Conservation (phyloP, 2,888 invertebrate species). For the Azorinus chamasolen region DNA sequence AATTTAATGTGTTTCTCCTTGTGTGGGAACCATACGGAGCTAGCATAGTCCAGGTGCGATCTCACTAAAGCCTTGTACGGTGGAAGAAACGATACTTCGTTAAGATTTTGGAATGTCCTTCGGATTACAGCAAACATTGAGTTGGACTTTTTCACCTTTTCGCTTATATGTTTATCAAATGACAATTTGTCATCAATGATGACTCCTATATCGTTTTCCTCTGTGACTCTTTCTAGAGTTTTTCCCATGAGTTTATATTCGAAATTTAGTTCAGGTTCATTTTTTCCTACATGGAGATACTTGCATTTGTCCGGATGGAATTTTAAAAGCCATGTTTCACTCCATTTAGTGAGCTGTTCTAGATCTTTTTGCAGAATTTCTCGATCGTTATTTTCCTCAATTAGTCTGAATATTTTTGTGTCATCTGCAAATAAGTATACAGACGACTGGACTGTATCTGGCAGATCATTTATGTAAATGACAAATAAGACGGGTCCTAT, state of each 20-base stretch:
- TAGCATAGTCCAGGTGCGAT: too few relatives aligned
- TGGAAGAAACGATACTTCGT: too few relatives aligned
- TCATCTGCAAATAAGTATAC: slow-evolving; percentile 29
- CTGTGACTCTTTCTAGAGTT: not conserved
- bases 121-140: slow-evolving; percentile 12
- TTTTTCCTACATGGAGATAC: slow-evolving; percentile 3
- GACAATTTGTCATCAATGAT: slow-evolving; percentile 5
- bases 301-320: slow-evolving; percentile 31
- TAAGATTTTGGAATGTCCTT: too few relatives aligned
- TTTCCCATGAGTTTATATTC: slow-evolving; percentile 2
- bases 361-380: slow-evolving; percentile 28
- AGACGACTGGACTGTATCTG: not conserved
- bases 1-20: too few relatives aligned
- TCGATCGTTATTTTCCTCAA: slow-evolving; percentile 5
- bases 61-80: too few relatives aligned
- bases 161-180: slow-evolving; percentile 25
- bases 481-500: slow-evolving; percentile 24
- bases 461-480: slow-evolving; percentile 33
- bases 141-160: slow-evolving; percentile 25
- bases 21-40: too few relatives aligned
- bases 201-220: slow-evolving; percentile 30
- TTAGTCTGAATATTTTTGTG: slow-evolving; percentile 16
- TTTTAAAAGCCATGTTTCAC: slow-evolving; percentile 23
- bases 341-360: slow-evolving; percentile 9
- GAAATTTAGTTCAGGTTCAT: not conserved